Percentiles rank a stretch among this genome's conserved stretches.
Evolutionary conservation across 2,113 vertebrate genomes (phyloP).

Genomic region (Calidris pugnax): DNA sequence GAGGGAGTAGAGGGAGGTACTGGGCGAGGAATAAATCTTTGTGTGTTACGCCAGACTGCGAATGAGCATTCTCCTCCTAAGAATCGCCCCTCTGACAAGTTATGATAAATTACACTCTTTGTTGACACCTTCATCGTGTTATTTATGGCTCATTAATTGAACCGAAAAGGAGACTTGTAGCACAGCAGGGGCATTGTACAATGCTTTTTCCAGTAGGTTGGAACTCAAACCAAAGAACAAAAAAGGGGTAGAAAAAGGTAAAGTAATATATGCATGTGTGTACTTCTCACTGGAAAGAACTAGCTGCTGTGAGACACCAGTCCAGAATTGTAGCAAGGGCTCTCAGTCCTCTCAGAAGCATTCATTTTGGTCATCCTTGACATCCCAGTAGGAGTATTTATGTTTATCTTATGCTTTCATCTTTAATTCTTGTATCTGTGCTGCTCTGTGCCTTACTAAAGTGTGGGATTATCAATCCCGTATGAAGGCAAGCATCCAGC

Average conservation of each 20-base stretch:
- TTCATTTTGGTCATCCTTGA: background rate
- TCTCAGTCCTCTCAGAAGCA: background rate
- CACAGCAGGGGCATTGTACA: constrained; percentile 78
- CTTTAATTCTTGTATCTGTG: background rate
- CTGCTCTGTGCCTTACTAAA: background rate
- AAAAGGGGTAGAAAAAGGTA: background rate
- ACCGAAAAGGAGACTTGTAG: constrained; percentile 91
- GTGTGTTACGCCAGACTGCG: constrained; percentile 74
- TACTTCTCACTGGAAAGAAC: background rate
- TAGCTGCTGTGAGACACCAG: background rate
- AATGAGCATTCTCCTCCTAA: constrained; percentile 81
- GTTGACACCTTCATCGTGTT: constrained; percentile 99
- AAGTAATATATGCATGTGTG: background rate
- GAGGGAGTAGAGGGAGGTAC: constrained; percentile 59
- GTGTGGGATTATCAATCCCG: background rate
- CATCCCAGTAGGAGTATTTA: background rate
- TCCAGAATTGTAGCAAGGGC: background rate
- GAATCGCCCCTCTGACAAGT: constrained; percentile 85
- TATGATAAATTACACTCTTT: constrained; percentile 94
- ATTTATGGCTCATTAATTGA: constrained; percentile 99
- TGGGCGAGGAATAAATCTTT: constrained; percentile 88
- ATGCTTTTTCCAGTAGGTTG: constrained; percentile 61
- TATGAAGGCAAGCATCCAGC: background rate
- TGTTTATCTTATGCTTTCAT: background rate
- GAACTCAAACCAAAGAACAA: constrained; percentile 61